phyloP scores from a whole-genome alignment of 37 sponge, comb jelly and placozoan species.

The Halisarca cf. caerulea region DNA sequence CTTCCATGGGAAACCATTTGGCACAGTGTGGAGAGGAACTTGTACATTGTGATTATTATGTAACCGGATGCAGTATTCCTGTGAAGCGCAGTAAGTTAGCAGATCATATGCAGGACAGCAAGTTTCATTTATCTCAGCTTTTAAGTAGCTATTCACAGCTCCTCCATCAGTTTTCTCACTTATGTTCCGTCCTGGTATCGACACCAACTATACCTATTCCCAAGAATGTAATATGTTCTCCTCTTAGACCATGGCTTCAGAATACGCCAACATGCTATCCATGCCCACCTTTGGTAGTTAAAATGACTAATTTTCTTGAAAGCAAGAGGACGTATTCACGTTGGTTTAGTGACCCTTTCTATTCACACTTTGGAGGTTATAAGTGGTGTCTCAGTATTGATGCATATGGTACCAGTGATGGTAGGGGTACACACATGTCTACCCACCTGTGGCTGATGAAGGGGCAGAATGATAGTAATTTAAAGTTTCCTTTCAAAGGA shows the following conservation, averaged over 20 bases:
- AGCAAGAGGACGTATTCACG: not conserved
- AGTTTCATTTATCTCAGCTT: not conserved
- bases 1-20: conserved; percentile 28
- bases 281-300: conserved; percentile 3
- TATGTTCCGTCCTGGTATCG: not conserved
- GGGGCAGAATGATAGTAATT: conserved; percentile 27
- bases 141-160: no score
- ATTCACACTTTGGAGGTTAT: conserved; percentile 40
- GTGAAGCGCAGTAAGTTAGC: conserved; percentile 1
- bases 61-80: conserved; percentile 42
- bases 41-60: conserved; percentile 47
- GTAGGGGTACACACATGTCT: conserved; percentile 55
- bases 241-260: conserved; percentile 12
- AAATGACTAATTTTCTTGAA: not conserved
- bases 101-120: not conserved
- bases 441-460: conserved; percentile 30
- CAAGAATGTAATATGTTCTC: not conserved
- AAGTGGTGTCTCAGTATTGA: conserved; percentile 39
- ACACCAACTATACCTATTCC: no score
- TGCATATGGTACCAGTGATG: conserved; percentile 43
- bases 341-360: conserved; percentile 42
- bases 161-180: not conserved
- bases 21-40: conserved; percentile 14
- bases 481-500: conserved; percentile 48
- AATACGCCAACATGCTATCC: conserved; percentile 5